A percentile compares a stretch with the other conserved stretches of the same genome.
Conservation (phyloP, 1,140 invertebrate species). For the Pissodes strobi region DNA sequence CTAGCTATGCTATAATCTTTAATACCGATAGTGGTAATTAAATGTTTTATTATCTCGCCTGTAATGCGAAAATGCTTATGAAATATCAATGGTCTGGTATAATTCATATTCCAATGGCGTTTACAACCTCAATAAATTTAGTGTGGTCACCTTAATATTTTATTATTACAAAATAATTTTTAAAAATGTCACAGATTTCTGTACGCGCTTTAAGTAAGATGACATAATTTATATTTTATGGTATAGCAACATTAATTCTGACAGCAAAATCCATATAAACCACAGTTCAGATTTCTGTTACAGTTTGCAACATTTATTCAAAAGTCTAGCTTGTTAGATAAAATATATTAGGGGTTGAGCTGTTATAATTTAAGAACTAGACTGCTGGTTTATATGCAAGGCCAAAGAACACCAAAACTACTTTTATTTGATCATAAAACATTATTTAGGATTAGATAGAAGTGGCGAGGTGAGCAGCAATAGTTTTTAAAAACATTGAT, state of each 20-base stretch:
- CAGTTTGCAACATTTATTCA: no score
- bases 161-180: conserved; percentile 12
- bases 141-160: neutral
- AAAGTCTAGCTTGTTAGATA: no score
- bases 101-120: conserved; percentile 14
- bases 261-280: neutral
- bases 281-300: no score
- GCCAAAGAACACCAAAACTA: no score
- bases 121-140: conserved; percentile 18
- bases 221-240: conserved; percentile 2
- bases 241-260: neutral
- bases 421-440: no score
- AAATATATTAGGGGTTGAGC: no score
- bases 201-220: neutral
- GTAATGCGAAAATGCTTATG: no score
- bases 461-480: no score
- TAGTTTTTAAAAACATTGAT: no score
- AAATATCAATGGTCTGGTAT: conserved; percentile 9
- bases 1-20: conserved; percentile 11
- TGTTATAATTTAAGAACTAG: no score
- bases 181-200: conserved; percentile 3
- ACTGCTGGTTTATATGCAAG: no score
- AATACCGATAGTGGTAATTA: conserved; percentile 10
- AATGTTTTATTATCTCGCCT: conserved; percentile 5
- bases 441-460: no score